These are phyloP conservation scores for Sinocyclocheilus anshuiensis DNA, from an alignment of 2,113 vertebrate species.

Conservation along the genomic window DNA sequence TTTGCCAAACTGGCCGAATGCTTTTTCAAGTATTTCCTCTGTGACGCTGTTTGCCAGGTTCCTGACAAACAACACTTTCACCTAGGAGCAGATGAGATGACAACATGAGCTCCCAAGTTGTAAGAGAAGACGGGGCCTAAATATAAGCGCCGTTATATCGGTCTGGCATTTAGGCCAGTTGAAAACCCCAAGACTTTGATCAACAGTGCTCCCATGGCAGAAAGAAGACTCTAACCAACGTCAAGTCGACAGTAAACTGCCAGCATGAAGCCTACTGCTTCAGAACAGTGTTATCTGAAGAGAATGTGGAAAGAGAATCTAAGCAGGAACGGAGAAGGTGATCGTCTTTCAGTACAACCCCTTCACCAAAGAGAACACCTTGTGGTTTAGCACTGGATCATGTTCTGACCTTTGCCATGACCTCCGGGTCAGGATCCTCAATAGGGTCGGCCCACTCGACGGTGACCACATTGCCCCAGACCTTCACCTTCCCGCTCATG, in stretches of 20 bases:
- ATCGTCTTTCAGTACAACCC: no score
- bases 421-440: conserved; percentile 97
- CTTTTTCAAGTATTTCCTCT: conserved; percentile 93
- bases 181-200: neutral
- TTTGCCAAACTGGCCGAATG: conserved; percentile 92
- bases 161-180: neutral
- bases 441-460: conserved; percentile 99
- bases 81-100: conserved; percentile 70
- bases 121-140: neutral
- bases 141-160: neutral
- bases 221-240: neutral
- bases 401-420: conserved; percentile 95
- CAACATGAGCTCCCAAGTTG: neutral
- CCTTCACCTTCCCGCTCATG: conserved; percentile 99
- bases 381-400: neutral
- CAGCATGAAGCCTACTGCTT: conserved; percentile 48
- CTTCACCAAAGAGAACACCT: neutral
- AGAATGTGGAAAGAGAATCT: neutral
- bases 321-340: neutral
- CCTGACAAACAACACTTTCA: conserved; percentile 96
- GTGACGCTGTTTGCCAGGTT: conserved; percentile 95
- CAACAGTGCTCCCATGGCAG: neutral
- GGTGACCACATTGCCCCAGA: conserved; percentile 96
- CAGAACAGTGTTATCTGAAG: neutral
- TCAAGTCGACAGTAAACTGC: neutral